Conservation (phyloP, 2,797 vertebrate species). For the Spheniscus humboldti region DNA sequence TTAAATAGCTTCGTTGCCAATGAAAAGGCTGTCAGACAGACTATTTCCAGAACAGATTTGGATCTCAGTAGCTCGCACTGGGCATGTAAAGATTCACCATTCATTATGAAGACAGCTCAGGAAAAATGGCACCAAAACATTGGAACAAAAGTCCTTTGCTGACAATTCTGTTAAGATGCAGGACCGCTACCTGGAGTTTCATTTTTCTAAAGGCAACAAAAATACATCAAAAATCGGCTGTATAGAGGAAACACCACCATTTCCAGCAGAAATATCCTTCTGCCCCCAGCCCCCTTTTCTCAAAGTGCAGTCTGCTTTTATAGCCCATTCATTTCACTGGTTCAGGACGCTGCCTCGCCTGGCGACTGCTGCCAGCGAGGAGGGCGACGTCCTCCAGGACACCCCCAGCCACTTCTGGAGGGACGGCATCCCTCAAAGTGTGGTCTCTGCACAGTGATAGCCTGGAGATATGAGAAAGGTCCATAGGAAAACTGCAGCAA, state of each 20-base stretch:
- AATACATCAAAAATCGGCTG: neutral
- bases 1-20: neutral
- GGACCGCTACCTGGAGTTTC: accelerated
- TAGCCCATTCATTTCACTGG: neutral
- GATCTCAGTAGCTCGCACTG: neutral
- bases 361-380: neutral
- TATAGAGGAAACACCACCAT: neutral
- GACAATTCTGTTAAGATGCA: neutral
- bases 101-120: neutral
- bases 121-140: neutral
- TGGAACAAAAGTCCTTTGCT: neutral
- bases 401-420: neutral
- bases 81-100: neutral
- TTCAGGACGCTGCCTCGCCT: neutral
- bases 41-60: neutral
- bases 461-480: accelerated
- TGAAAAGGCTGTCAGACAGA: neutral
- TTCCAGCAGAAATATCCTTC: neutral
- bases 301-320: neutral
- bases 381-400: neutral
- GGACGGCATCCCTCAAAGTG: accelerated
- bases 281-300: neutral
- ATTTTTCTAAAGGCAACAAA: neutral
- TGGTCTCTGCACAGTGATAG: accelerated
- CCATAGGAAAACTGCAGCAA: accelerated